Evolutionary conservation across 2,888 invertebrate species (phyloP).

Genomic region (Apoda limacodes): DNA sequence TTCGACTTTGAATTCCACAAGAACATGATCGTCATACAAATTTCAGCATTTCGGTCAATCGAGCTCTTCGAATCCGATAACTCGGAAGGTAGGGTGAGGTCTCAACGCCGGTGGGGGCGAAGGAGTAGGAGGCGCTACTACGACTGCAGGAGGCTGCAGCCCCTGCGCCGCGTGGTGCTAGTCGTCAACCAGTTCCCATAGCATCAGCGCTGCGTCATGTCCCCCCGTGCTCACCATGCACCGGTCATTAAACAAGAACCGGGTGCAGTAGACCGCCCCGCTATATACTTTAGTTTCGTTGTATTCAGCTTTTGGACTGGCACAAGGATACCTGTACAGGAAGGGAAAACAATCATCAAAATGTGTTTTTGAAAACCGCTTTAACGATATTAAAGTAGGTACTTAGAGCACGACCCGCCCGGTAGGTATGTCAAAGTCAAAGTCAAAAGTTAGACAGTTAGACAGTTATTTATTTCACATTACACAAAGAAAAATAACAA

Average conservation of each 20-base stretch:
- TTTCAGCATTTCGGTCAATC: slow-evolving; percentile 43
- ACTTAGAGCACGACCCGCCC: no score
- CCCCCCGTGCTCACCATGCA: slow-evolving; percentile 89
- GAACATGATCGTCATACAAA: no score
- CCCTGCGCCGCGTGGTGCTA: slow-evolving; percentile 62
- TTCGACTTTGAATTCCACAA: no score
- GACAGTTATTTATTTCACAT: no score
- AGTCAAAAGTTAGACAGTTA: no score
- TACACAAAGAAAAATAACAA: no score
- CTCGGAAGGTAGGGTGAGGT: slow-evolving; percentile 39
- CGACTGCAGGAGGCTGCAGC: slow-evolving; percentile 42
- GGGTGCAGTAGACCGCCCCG: slow-evolving; percentile 80
- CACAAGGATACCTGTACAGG: slow-evolving; percentile 80
- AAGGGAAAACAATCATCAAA: no score
- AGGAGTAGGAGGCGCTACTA: slow-evolving; percentile 52
- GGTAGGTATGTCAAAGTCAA: no score
- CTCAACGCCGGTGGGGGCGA: slow-evolving; percentile 44
- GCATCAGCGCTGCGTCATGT: slow-evolving; percentile 88
- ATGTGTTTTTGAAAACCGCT: no score
- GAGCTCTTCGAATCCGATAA: slow-evolving; percentile 52
- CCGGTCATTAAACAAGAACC: slow-evolving; percentile 89
- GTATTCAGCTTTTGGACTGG: slow-evolving; percentile 88
- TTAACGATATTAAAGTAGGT: no score
- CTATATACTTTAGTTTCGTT: slow-evolving; percentile 91
- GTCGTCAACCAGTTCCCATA: slow-evolving; percentile 90